Conservation (phyloP, 2,888 invertebrate genomes). For the Tricholauxania praeusta region DNA sequence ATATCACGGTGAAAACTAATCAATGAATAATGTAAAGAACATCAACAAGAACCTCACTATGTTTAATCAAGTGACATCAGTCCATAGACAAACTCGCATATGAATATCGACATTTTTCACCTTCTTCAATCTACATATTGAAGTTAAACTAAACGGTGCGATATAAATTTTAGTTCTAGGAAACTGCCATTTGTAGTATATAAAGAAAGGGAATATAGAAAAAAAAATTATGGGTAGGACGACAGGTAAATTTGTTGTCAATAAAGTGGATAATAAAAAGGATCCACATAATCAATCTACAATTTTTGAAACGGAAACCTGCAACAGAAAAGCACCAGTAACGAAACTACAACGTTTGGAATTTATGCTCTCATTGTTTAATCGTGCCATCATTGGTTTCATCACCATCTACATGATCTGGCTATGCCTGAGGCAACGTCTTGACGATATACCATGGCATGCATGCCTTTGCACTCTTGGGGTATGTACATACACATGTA, state of each 20-base stretch:
- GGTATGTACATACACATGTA: constrained; percentile 42
- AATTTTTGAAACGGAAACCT: too few species aligned
- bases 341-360: constrained; percentile 41
- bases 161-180: too few species aligned
- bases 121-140: neutral
- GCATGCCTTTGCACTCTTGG: constrained; percentile 53
- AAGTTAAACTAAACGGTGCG: too few species aligned
- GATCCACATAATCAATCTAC: neutral
- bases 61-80: constrained; percentile 29
- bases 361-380: constrained; percentile 47
- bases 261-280: constrained; percentile 27
- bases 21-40: constrained; percentile 33
- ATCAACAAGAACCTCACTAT: constrained; percentile 21
- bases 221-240: constrained; percentile 43
- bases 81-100: constrained; percentile 4
- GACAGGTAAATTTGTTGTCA: constrained; percentile 48
- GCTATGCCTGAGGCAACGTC: constrained; percentile 47
- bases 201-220: too few species aligned
- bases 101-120: neutral
- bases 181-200: too few species aligned
- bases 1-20: constrained; percentile 27
- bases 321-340: neutral
- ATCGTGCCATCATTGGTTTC: constrained; percentile 54
- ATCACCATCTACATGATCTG: constrained; percentile 51
- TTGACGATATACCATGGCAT: constrained; percentile 51